phyloP scores from a whole-genome alignment of 2,888 invertebrate genomes.

The Stictocephala bisonia region DNA sequence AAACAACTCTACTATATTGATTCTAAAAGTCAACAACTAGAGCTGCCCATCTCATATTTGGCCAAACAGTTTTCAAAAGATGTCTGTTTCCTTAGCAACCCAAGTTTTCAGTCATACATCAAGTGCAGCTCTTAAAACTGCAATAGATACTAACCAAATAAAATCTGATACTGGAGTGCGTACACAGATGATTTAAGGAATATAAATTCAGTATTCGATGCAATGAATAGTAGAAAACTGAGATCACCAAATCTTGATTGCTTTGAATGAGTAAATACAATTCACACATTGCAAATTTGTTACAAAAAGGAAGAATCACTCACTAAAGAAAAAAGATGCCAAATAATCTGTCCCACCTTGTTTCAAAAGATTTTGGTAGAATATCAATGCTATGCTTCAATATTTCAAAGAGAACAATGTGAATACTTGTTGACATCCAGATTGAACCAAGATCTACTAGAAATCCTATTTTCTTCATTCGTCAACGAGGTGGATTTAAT shows the following conservation, averaged over 20 bases:
- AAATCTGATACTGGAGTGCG: conserved; percentile 39
- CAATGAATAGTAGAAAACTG: conserved; percentile 53
- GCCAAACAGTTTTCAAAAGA: too few species aligned
- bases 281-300: conserved; percentile 40
- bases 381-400: too few species aligned
- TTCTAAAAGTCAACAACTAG: conserved; percentile 44
- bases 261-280: conserved; percentile 43
- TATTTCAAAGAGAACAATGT: too few species aligned
- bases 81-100: conserved; percentile 55
- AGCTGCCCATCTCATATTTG: conserved; percentile 54
- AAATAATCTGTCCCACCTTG: conserved; percentile 54
- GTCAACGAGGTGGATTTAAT: too few species aligned
- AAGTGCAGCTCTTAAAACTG: conserved; percentile 53
- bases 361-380: conserved; percentile 56
- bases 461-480: too few species aligned
- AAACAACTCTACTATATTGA: conserved; percentile 51
- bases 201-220: conserved; percentile 56
- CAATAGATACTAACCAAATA: conserved; percentile 49
- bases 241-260: conserved; percentile 49
- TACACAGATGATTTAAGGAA: conserved; percentile 54
- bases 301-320: conserved; percentile 39
- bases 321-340: conserved; percentile 43
- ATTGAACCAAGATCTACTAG: too few species aligned
- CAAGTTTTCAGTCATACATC: conserved; percentile 58
- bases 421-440: too few species aligned